phyloP scores from a whole-genome alignment of 2,797 vertebrate genomes.

The Anomalospiza imberbis region DNA sequence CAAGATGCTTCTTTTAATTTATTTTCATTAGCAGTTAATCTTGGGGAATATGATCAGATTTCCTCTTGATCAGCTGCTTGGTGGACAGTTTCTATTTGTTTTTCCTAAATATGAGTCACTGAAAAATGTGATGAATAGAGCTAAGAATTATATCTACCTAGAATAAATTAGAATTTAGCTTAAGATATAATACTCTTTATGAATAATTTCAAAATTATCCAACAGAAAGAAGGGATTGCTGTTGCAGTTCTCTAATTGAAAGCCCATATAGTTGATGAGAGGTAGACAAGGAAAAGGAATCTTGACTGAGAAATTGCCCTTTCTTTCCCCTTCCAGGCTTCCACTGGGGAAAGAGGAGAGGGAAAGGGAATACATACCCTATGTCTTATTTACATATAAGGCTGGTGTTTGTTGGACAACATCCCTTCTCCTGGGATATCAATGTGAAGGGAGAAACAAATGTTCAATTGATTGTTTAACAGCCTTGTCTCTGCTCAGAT shows the following conservation, averaged over 20 bases:
- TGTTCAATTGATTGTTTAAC: slow-evolving; percentile 32
- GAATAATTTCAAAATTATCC: background rate
- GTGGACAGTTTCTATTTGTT: background rate
- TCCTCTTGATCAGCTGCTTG: background rate
- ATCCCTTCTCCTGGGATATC: slow-evolving; percentile 4
- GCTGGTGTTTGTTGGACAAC: background rate
- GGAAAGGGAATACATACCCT: background rate
- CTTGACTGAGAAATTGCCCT: background rate
- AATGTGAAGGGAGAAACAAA: slow-evolving; percentile 27
- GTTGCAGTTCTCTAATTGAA: background rate
- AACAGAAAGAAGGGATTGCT: background rate
- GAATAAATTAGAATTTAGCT: background rate
- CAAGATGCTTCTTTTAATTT: background rate
- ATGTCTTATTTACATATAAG: slow-evolving; percentile 22
- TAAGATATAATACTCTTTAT: background rate
- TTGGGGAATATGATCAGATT: background rate
- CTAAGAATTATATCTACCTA: background rate
- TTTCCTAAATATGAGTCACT: background rate
- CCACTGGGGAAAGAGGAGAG: background rate
- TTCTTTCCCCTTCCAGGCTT: background rate
- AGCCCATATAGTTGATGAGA: background rate
- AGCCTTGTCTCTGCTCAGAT: background rate
- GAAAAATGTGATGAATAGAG: background rate
- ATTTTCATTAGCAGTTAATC: background rate
- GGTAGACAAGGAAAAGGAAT: background rate